phyloP scores from a whole-genome alignment of 2,888 invertebrate genomes.

The Andrena dorsata region DNA sequence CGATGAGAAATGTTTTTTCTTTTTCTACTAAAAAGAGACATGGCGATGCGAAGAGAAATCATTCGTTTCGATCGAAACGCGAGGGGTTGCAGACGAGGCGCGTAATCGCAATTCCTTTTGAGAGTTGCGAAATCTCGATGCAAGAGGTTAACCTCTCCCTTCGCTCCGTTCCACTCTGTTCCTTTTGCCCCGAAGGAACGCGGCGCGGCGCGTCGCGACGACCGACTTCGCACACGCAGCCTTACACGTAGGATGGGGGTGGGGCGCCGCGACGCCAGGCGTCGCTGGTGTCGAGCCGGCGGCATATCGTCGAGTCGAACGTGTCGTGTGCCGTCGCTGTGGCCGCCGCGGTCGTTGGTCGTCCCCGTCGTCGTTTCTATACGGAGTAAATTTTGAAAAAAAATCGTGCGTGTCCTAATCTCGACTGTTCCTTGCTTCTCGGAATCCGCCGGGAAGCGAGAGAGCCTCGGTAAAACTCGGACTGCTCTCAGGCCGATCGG shows the following conservation, averaged over 20 bases:
- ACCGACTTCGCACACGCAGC: constrained; percentile 23
- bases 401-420: neutral
- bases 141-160: neutral
- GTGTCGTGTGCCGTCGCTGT: constrained; percentile 67
- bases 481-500: neutral
- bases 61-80: no score
- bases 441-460: neutral
- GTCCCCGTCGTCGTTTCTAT: constrained; percentile 35
- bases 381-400: neutral
- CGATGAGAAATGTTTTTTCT: no score
- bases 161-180: neutral
- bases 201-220: neutral
- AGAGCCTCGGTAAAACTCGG: neutral
- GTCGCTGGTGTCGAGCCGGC: constrained; percentile 74
- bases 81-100: no score
- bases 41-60: no score
- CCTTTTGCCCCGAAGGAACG: neutral
- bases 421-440: neutral
- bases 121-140: neutral
- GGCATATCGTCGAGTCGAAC: constrained; percentile 70
- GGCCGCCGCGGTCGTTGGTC: constrained; percentile 51
- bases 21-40: no score
- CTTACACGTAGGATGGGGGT: constrained; percentile 37
- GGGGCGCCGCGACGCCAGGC: constrained; percentile 73
- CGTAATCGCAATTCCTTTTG: no score